Evolutionary conservation across 2,113 vertebrate genomes (phyloP).

Genomic region (Triplophysa siluroides): DNA sequence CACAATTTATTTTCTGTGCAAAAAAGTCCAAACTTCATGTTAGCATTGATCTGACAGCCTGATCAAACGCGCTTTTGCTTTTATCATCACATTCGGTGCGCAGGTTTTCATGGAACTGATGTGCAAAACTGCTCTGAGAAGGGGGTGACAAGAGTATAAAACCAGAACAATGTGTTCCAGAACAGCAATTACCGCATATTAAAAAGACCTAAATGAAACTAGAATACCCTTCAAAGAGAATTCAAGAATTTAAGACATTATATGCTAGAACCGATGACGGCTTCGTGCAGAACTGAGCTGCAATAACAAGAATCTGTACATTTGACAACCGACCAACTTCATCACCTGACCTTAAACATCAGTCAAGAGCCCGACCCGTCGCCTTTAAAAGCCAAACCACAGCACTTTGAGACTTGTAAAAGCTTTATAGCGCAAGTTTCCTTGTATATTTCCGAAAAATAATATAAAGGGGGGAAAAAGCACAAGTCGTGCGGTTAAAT

Average conservation of each 20-base stretch:
- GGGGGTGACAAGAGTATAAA: not conserved
- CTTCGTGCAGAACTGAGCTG: not conserved
- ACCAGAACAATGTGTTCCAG: not conserved
- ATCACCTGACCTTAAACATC: conserved; percentile 13
- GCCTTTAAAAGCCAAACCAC: not conserved
- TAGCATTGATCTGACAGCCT: conserved; percentile 1
- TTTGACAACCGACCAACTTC: conserved; percentile 20
- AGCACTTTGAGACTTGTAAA: conserved; percentile 2
- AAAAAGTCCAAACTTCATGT: not conserved
- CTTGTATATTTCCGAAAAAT: not conserved
- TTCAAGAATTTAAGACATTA: not conserved
- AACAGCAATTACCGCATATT: not conserved
- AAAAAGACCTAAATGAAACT: conserved; percentile 1
- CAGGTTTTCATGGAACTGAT: not conserved
- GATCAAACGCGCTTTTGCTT: not conserved
- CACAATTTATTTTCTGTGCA: not conserved
- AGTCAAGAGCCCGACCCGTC: conserved; percentile 5
- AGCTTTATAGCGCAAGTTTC: not conserved
- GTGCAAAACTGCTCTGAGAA: conserved; percentile 7
- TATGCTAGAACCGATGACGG: not conserved
- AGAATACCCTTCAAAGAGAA: not conserved
- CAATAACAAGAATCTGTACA: not conserved
- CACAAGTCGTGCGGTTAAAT: conserved; percentile 16
- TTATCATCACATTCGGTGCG: not conserved
- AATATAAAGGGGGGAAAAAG: not conserved